Base-by-base conservation (phyloP, 2,113 vertebrate genomes). In the Atractosteus spatula region DNA sequence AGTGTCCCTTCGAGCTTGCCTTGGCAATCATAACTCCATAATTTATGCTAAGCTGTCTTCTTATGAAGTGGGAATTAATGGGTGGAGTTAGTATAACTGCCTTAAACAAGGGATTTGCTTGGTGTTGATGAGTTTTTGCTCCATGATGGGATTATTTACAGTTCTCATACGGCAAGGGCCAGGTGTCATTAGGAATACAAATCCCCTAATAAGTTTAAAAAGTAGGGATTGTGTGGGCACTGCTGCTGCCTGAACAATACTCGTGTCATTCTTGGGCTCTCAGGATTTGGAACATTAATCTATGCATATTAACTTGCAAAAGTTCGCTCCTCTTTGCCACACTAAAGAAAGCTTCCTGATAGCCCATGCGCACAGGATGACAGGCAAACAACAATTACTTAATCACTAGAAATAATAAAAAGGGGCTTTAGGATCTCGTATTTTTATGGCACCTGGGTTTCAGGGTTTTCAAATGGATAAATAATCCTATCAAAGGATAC, bases 81-180 rank as follows among this genome's bases (percentile, higher is more conserved):
- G 89, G 89, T 85, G 89, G 89, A 89, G 90, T 87, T 79, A 82
- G 79, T 89, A 88, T 91, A 91, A 92, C 89, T 88, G 88, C 88
- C 89, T 92, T 92, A 91, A 92, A 91, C 89, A 89, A 91, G 90
- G 90, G 91, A 92, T 92, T 92, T 92, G 87, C 80, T 78, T 81
- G 83, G 78, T 80, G 78, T 84, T 89, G 89, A 90, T 88, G 89
- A 89, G 83, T 83, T 76, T 81, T 81, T 81, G 81, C 75, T 84
- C 84, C 81, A 78, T 89, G 90, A 92, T 88, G 90, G 88, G 89
- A 92, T 92, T 92, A 92, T 90, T 89, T 91, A 90, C 89, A 88
- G 86, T 84, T 83, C 83, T 87, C 85, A 81, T 71, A 84, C 84
- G 83, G 85, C 82, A 85, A 84, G 85, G 89, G 62, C 84, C 89